Evolutionary conservation across 2,888 invertebrate genomes (phyloP), one percentile per base, ranked within the genome.

Genomic region (Apodemia duryi): DNA sequence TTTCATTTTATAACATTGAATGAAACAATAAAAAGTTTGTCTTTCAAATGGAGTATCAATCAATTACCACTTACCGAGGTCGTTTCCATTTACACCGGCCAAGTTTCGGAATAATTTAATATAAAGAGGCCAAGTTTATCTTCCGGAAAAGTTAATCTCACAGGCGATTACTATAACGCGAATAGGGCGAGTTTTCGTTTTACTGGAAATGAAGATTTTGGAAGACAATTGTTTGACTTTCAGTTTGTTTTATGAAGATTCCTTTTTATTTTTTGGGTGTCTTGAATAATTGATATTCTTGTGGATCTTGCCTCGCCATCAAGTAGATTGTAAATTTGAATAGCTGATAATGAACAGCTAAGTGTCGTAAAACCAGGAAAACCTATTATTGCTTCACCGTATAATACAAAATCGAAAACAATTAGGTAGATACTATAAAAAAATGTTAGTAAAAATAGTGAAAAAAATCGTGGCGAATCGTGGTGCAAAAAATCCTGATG

Each of bases 71-170:
- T 79, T 73, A 70, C 72, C 69, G 78, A 81, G 80, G 78, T 78
- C 74, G 77, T 72, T 71, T 76, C 74, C 72, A 74, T 76, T 76
- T 71, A 71, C 77, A 76, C 74, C 73, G 74, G 71, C 69, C 68
- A 83, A 86, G 77, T 84, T 86, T 79, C 68, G 54, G 82, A 85
- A 86, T 86, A 86, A 85, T 85, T 86, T 83, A 86, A 86, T 85
- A 82, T 79, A 80, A 83, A 83, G 80, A 83, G 77, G 78, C 77
- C 72, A 80, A 86, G 81, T 85, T 86, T 83, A 80, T 83, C 77
- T 79, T 77, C 75, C 74, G 74, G 74, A 74, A 84, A 86, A 84
- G 78, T 84, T 84, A 84, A 54, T 84, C 83, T 84, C 77, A 79
- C 75, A 76, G 75, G 75, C 79, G 79, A 80, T 84, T 82, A 81